Evolutionary conservation across 2,113 vertebrate species (phyloP).

Genomic region (Pandion haliaetus): DNA sequence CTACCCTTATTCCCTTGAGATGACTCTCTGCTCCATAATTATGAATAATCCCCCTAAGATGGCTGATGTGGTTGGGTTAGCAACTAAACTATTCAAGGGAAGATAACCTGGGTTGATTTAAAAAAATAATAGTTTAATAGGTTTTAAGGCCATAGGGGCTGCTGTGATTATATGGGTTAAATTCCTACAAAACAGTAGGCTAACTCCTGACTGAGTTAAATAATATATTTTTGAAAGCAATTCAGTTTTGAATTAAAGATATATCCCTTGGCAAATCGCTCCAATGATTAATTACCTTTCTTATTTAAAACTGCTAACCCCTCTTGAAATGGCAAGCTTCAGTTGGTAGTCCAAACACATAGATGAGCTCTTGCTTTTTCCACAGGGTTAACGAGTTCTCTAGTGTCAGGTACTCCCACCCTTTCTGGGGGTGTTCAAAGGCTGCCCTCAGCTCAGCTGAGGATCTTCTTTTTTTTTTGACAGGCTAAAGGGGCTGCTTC

Average conservation of each 20-base stretch:
- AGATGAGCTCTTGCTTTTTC: background rate
- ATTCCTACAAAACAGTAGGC: background rate
- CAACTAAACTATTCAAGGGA: background rate
- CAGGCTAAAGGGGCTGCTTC: background rate
- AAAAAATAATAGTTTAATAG: background rate
- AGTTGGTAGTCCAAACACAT: background rate
- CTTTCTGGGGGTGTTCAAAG: background rate
- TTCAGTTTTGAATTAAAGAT: background rate
- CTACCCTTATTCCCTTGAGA: background rate
- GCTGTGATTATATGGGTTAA: background rate
- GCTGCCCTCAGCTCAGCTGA: background rate
- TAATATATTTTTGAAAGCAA: background rate
- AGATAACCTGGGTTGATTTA: background rate
- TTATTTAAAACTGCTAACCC: background rate
- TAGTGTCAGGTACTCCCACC: background rate
- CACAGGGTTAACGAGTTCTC: background rate
- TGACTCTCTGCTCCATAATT: background rate
- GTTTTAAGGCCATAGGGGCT: background rate
- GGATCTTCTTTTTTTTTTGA: background rate
- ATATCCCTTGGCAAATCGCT: background rate
- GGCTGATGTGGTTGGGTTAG: background rate
- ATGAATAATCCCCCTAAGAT: background rate
- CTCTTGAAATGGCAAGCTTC: background rate
- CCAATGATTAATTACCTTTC: slow-evolving; percentile 1
- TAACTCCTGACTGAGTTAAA: background rate